Percentiles rank a stretch among this genome's conserved stretches.
phyloP scores from a whole-genome alignment of 2,888 invertebrate genomes.

The Hyposoter dolosus region DNA sequence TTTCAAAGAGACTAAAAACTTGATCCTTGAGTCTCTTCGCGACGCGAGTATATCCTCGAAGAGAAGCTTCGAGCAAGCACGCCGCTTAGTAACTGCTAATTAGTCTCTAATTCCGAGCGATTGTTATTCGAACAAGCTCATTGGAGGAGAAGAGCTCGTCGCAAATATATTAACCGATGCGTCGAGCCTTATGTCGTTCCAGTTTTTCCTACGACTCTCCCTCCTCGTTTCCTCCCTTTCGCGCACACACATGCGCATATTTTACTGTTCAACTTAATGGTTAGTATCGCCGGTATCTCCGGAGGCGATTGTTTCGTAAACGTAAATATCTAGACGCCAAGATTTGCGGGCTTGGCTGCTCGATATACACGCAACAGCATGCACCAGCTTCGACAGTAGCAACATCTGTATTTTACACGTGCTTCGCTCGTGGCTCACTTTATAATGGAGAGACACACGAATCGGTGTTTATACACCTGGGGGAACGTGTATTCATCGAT shows the following conservation, averaged over 20 bases:
- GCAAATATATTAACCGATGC: slow-evolving; percentile 32
- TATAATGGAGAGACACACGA: background rate
- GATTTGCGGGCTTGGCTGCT: slow-evolving; percentile 42
- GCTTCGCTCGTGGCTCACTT: slow-evolving; percentile 33
- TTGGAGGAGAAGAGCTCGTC: background rate
- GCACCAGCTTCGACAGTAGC: slow-evolving; percentile 52
- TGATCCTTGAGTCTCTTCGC: background rate
- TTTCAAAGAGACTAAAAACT: background rate
- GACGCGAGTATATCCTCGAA: background rate
- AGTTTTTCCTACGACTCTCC: slow-evolving; percentile 9
- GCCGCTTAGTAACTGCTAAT: background rate
- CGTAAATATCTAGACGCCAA: slow-evolving; percentile 43
- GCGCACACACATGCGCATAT: background rate
- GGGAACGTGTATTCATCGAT: background rate
- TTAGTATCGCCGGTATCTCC: slow-evolving; percentile 27
- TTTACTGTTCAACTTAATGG: background rate
- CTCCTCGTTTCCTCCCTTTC: background rate
- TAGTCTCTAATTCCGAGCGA: slow-evolving; percentile 28
- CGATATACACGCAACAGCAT: slow-evolving; percentile 46
- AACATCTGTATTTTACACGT: slow-evolving; percentile 61
- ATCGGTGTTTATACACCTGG: background rate
- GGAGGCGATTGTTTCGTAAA: slow-evolving; percentile 47
- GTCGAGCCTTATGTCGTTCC: slow-evolving; percentile 4
- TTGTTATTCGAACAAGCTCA: slow-evolving; percentile 17
- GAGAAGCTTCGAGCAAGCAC: background rate